These are phyloP conservation scores for Coreoperca whiteheadi DNA, from an alignment of 2,113 vertebrate genomes.

Conservation along the genomic window DNA sequence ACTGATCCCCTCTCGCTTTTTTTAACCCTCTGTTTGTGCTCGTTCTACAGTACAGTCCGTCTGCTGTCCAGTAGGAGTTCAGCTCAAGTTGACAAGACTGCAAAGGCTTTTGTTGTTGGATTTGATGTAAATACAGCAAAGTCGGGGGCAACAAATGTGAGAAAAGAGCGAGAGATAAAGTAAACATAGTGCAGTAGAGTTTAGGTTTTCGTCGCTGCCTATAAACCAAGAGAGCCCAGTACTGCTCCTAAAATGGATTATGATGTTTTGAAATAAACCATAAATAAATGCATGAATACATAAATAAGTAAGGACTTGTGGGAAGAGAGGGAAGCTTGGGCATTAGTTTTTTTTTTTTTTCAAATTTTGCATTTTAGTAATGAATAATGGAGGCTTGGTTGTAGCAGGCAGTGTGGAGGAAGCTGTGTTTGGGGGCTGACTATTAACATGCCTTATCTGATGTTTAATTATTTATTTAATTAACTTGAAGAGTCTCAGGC, in stretches of 20 bases:
- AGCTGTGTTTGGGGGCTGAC: slow-evolving; percentile 66
- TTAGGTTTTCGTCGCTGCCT: slow-evolving; percentile 30
- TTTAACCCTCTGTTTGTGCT: slow-evolving; percentile 49
- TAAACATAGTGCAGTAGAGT: not conserved
- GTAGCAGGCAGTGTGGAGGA: slow-evolving; percentile 60
- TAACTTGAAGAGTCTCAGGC: slow-evolving; percentile 32
- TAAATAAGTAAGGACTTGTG: slow-evolving; percentile 63
- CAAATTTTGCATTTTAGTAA: slow-evolving; percentile 66
- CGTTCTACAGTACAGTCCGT: slow-evolving; percentile 2
- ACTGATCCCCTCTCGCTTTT: slow-evolving; percentile 48
- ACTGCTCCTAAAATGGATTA: slow-evolving; percentile 56
- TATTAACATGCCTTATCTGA: slow-evolving; percentile 69
- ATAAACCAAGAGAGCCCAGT: slow-evolving; percentile 33
- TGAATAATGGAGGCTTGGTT: slow-evolving; percentile 69
- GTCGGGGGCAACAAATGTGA: not conserved
- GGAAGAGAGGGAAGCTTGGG: slow-evolving; percentile 41
- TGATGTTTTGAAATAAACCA: slow-evolving; percentile 51
- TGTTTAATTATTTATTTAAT: slow-evolving; percentile 46
- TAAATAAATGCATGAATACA: slow-evolving; percentile 72
- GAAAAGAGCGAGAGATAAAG: not conserved
- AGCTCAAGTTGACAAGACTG: slow-evolving; percentile 2
- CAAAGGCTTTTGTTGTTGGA: slow-evolving; percentile 31
- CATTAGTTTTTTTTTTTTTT: slow-evolving; percentile 73
- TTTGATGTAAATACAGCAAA: slow-evolving; percentile 18
- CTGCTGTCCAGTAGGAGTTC: slow-evolving; percentile 25